Conservation (phyloP, 1,140 invertebrate genomes). For the Diachasma alloeum region DNA sequence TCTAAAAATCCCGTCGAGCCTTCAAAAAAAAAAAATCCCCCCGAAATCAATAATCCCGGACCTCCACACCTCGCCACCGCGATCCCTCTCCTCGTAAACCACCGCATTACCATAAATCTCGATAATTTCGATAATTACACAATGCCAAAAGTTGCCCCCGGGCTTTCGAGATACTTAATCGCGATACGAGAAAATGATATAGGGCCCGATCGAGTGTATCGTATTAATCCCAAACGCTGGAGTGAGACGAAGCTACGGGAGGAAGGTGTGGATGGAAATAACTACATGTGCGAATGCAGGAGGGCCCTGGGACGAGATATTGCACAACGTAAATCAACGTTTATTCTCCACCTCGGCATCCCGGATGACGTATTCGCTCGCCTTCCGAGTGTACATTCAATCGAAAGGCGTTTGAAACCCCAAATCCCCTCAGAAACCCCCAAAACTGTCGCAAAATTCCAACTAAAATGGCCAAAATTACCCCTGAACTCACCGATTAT, state of each 20-base stretch:
- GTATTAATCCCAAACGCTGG: no score
- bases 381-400: neutral
- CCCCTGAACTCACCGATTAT: no score
- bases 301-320: neutral
- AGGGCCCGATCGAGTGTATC: neutral
- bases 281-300: neutral
- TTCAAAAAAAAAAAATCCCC: neutral
- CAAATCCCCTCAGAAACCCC: no score
- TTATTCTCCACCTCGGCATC: neutral
- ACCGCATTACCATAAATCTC: constrained; percentile 22
- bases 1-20: no score
- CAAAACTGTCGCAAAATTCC: no score
- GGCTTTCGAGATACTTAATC: neutral
- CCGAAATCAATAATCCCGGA: neutral
- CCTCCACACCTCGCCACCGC: neutral
- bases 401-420: neutral
- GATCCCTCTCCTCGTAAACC: neutral
- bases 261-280: neutral
- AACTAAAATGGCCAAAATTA: no score
- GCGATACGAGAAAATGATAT: neutral
- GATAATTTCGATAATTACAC: constrained; percentile 18
- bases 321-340: neutral
- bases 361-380: neutral
- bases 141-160: constrained; percentile 14
- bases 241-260: neutral